Percentiles rank a stretch among this genome's conserved stretches.
Evolutionary conservation across 2,888 invertebrate genomes (phyloP).

Genomic region (Carabus problematicus): DNA sequence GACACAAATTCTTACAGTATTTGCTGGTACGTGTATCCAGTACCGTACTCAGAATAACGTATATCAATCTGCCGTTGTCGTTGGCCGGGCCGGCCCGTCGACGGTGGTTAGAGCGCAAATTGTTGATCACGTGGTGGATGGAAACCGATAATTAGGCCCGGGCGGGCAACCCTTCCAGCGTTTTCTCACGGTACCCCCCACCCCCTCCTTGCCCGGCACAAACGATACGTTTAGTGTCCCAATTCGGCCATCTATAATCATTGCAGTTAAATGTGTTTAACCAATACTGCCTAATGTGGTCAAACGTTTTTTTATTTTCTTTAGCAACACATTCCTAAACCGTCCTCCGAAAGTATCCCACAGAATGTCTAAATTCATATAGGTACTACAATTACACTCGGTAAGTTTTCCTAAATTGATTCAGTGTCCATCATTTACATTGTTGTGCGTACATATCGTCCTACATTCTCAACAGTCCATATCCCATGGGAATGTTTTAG

Average conservation of each 20-base stretch:
- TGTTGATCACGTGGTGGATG: constrained; percentile 20
- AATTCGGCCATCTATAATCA: constrained; percentile 16
- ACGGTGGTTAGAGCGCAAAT: constrained; percentile 13
- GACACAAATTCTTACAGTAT: no score
- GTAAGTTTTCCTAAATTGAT: no score
- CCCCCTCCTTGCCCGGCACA: constrained; percentile 6
- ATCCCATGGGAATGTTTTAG: no score
- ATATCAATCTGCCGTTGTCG: no score
- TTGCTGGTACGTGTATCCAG: no score
- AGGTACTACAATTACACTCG: no score
- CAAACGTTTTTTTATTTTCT: background rate
- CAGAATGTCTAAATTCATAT: no score
- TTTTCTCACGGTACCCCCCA: constrained; percentile 25
- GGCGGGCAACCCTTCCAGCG: constrained; percentile 31
- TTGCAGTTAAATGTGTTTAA: constrained; percentile 23
- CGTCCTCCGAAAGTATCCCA: no score
- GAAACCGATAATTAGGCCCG: constrained; percentile 24
- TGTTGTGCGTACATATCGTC: no score
- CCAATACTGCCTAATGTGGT: constrained; percentile 1
- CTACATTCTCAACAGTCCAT: no score
- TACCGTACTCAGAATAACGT: no score
- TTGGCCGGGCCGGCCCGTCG: background rate
- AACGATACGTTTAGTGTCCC: constrained; percentile 18
- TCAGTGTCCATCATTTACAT: no score
- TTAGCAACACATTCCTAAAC: background rate